Conservation (phyloP, 2,113 vertebrate species). For the Oryzias javanicus region DNA sequence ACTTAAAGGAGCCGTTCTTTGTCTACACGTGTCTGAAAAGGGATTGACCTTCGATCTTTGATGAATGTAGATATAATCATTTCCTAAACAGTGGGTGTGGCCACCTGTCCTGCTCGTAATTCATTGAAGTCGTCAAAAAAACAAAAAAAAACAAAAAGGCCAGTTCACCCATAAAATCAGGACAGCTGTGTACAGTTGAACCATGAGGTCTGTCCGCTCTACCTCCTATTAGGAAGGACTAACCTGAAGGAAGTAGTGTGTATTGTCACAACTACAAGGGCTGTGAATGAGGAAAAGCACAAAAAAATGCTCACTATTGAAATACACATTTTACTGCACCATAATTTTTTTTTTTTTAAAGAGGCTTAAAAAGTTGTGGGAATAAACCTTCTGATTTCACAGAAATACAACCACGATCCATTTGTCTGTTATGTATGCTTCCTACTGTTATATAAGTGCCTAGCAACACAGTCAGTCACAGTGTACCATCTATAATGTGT, state of each 20-base stretch:
- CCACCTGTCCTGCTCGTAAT: background rate
- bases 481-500: background rate
- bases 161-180: no score
- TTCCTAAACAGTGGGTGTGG: background rate
- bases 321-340: no score
- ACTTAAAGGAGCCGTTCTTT: conserved; percentile 2
- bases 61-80: background rate
- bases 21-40: background rate
- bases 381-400: background rate
- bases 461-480: background rate
- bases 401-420: background rate
- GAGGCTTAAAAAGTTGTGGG: no score
- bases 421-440: background rate
- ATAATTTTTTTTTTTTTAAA: no score
- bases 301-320: no score
- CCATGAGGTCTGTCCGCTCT: no score
- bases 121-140: background rate
- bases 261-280: no score
- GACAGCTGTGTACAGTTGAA: no score
- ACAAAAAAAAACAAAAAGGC: no score
- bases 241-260: no score
- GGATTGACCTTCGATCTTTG: conserved; percentile 32
- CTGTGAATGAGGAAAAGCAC: no score
- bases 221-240: no score
- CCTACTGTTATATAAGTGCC: background rate